Evolutionary conservation across 2,113 vertebrate species (phyloP).

Genomic region (Anas platyrhynchos): DNA sequence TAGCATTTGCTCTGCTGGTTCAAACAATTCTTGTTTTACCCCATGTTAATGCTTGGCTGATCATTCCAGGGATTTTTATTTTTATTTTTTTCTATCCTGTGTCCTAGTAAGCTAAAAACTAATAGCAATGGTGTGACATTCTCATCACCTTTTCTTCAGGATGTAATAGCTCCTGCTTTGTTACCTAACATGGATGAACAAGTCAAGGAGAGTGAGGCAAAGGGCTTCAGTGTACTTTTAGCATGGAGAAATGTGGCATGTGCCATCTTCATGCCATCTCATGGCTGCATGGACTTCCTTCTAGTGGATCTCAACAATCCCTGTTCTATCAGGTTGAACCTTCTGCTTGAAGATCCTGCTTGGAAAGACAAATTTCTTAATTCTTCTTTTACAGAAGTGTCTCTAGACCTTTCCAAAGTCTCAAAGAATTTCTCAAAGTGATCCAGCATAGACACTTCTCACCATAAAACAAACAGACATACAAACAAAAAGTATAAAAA

Average conservation of each 20-base stretch:
- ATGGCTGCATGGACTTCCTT: background rate
- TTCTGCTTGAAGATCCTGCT: background rate
- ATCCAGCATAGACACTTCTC: background rate
- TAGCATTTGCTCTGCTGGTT: constrained; percentile 1
- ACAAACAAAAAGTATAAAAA: background rate
- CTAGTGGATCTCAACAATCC: background rate
- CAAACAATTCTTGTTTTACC: background rate
- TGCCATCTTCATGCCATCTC: background rate
- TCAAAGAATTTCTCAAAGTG: background rate
- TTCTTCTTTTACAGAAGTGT: background rate
- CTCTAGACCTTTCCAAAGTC: background rate
- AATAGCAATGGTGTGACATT: background rate
- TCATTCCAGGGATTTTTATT: background rate
- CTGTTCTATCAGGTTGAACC: background rate
- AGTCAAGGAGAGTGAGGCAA: background rate
- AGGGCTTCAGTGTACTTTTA: background rate
- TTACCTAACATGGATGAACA: background rate
- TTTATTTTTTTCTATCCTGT: background rate
- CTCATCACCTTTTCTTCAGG: background rate
- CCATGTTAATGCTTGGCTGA: background rate
- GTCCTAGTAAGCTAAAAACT: background rate
- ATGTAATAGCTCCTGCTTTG: background rate
- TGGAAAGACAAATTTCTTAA: background rate
- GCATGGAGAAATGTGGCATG: background rate
- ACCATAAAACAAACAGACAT: no score